Conservation (phyloP, 2,888 invertebrate genomes). For the Scaptomyza reducta region DNA sequence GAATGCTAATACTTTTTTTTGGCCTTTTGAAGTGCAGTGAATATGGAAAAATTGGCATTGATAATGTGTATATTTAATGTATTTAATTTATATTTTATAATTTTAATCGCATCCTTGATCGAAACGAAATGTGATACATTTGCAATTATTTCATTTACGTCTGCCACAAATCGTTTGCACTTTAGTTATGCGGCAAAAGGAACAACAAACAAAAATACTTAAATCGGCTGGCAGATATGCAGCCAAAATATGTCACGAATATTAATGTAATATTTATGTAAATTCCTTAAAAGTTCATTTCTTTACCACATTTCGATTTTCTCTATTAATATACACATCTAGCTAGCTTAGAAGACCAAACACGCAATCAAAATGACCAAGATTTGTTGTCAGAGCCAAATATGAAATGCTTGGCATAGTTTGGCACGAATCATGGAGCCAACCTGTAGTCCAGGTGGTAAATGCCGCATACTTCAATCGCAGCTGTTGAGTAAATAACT, state of each 20-base stretch:
- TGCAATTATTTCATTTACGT: background rate
- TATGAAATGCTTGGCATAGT: constrained; percentile 47
- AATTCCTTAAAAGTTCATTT: no score
- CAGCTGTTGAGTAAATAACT: constrained; percentile 42
- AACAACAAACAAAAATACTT: background rate
- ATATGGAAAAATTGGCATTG: background rate
- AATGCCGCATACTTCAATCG: constrained; percentile 38
- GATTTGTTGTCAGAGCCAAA: constrained; percentile 30
- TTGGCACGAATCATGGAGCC: constrained; percentile 1
- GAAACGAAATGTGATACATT: background rate
- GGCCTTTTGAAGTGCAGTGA: background rate
- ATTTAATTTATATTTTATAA: background rate
- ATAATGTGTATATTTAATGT: background rate
- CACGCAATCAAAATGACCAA: constrained; percentile 61
- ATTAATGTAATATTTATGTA: no score
- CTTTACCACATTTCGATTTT: no score
- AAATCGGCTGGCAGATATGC: background rate
- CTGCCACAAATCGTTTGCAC: constrained; percentile 2
- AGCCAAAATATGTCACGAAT: no score
- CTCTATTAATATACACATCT: background rate
- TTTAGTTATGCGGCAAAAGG: background rate
- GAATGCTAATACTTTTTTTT: background rate
- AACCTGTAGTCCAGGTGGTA: constrained; percentile 2
- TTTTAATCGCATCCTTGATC: background rate
- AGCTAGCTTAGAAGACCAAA: constrained; percentile 15